phyloP scores from a whole-genome alignment of 2,888 invertebrate genomes.

The Cheilosia soror region DNA sequence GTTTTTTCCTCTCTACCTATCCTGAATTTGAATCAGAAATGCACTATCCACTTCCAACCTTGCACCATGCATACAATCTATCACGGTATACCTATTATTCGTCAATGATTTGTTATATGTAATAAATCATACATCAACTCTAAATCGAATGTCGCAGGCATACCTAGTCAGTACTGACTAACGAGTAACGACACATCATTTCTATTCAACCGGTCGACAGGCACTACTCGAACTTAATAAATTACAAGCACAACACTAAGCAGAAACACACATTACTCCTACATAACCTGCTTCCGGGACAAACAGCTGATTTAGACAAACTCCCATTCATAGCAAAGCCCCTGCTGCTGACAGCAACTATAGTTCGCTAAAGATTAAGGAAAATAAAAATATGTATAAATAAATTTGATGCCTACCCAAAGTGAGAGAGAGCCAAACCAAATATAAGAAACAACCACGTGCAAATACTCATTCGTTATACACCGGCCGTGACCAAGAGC shows the following conservation, averaged over 20 bases:
- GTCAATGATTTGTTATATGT: no score
- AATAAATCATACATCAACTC: background rate
- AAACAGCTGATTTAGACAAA: slow-evolving; percentile 59
- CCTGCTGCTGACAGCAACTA: slow-evolving; percentile 4
- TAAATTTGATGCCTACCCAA: slow-evolving; percentile 22
- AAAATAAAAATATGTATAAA: slow-evolving; percentile 33
- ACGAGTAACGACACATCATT: slow-evolving; percentile 15
- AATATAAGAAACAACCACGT: slow-evolving; percentile 43
- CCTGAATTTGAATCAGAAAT: no score
- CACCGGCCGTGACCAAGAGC: slow-evolving; percentile 55
- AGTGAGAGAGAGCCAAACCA: slow-evolving; percentile 23
- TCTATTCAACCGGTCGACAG: background rate
- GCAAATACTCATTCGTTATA: slow-evolving; percentile 60
- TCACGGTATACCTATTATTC: no score
- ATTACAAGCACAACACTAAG: background rate
- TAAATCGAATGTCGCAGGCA: background rate
- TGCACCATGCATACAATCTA: no score
- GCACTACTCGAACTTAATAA: slow-evolving; percentile 5
- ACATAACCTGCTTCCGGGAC: slow-evolving; percentile 15
- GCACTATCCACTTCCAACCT: no score
- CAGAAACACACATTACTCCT: background rate
- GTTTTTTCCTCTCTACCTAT: no score
- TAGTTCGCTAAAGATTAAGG: slow-evolving; percentile 46
- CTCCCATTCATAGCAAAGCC: slow-evolving; percentile 2
- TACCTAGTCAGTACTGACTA: no score